Evolutionary conservation across 2,113 vertebrate species (phyloP), one percentile per base, ranked within the genome.

Genomic region (Ctenodactylus gundi): DNA sequence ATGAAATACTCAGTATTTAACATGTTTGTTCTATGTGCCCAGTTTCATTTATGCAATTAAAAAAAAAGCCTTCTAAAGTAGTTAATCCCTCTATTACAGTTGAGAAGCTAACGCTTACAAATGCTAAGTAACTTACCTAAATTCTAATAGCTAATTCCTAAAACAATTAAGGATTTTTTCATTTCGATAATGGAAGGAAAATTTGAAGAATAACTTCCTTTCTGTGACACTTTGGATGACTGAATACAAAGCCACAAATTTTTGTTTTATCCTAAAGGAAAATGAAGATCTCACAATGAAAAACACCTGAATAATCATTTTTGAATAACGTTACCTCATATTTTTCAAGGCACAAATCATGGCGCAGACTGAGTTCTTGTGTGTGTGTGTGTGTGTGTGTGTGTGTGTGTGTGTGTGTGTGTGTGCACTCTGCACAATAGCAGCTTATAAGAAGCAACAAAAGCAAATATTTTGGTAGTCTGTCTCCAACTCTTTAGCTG

Each of bases 401-500:
- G 10, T 31, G 34, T 78, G 13, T 73, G 3, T 41, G 41, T 51
- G 29, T 41, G 41, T 68, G 17, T 25, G 25, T 41, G 9, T 57
- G 27, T 44, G 4, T 44, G 3, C 6, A 62, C 29, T 60, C 90
- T 92, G 39, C 86, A 77, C 2, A 55, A 29, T 20, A 86, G 2
- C 17, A 88, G 4, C 46, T 84, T 75, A 73, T 57, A 60, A 83
- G 25, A 95, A 95, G 88, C 18, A 90, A 60, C 6, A 44, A 31
- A 44, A 83, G n/a, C 39, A 49, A 95, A 49, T 60, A 46, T 95
- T 90, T 65, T 91, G 31, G 55, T 85, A 81, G 13, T 15, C 77
- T 49, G 34, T 75, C 62, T 85, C 85, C 58, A 92, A 9, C 72
- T 93, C 70, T 76, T 88, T 46, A 41, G 6, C 36, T 90, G 13